Evolutionary conservation across 2,113 vertebrate species (phyloP).

Genomic region (Ceyx cyanopectus): DNA sequence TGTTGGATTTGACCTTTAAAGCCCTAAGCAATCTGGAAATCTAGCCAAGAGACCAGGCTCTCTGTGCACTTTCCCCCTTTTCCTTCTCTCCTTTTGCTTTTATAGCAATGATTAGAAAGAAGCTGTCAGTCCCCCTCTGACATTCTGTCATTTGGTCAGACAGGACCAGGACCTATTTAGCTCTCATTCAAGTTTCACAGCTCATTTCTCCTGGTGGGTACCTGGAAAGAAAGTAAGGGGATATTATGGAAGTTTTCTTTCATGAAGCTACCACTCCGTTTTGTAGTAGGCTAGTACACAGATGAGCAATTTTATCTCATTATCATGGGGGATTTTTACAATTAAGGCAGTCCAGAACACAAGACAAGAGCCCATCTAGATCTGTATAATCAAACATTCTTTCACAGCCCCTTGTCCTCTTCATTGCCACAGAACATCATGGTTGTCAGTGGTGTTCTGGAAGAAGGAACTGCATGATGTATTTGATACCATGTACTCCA

Average conservation of each 20-base stretch:
- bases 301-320: not conserved
- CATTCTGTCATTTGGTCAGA: not conserved
- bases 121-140: not conserved
- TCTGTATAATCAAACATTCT: not conserved
- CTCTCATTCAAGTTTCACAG: not conserved
- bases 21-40: not conserved
- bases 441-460: not conserved
- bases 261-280: not conserved
- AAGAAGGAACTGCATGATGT: not conserved
- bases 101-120: not conserved
- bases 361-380: not conserved
- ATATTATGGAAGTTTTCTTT: not conserved
- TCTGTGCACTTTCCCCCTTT: not conserved
- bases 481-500: not conserved
- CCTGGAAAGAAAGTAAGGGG: not conserved
- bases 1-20: constrained; percentile 3
- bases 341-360: not conserved
- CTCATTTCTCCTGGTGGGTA: not conserved
- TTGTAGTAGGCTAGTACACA: not conserved
- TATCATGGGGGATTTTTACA: not conserved
- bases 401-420: not conserved
- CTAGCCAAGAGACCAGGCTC: not conserved
- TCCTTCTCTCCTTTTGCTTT: not conserved
- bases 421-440: not conserved
- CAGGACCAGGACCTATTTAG: not conserved